A percentile compares a stretch with the other conserved stretches of the same genome.
These are phyloP conservation scores for Anastrepha obliqua DNA, from an alignment of 1,140 invertebrate species.

Conservation along the genomic window DNA sequence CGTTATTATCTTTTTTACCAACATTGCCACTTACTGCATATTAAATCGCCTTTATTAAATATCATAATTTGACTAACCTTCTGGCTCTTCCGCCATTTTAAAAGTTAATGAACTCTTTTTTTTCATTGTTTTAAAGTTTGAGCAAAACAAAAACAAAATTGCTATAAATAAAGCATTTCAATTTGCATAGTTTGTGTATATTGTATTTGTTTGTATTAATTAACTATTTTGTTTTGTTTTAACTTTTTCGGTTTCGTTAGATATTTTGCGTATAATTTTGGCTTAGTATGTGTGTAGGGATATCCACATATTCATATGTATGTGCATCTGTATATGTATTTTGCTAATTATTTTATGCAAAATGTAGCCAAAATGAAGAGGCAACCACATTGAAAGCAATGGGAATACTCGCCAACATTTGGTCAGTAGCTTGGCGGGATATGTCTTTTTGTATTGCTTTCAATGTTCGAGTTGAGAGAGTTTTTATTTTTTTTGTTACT, in stretches of 20 bases:
- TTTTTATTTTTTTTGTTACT: background rate
- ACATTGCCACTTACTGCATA: background rate
- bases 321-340: too few species aligned
- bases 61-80: constrained; percentile 13
- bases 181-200: constrained; percentile 22
- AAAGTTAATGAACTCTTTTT: constrained; percentile 26
- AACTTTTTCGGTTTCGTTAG: background rate
- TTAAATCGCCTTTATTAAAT: constrained; percentile 4
- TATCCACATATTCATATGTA: background rate
- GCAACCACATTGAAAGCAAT: background rate
- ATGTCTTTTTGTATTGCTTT: background rate
- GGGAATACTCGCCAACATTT: background rate
- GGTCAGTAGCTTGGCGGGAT: background rate
- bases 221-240: background rate
- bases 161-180: background rate
- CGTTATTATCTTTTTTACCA: too few species aligned
- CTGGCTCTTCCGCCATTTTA: constrained; percentile 7
- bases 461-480: background rate
- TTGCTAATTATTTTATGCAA: background rate
- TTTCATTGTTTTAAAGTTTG: background rate
- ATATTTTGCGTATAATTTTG: background rate
- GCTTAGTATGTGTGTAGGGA: background rate
- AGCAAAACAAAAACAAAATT: background rate
- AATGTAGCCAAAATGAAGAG: background rate
- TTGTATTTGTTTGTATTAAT: background rate